These are phyloP conservation scores for Embiotoca jacksoni DNA, from an alignment of 2,113 vertebrate genomes.

Conservation along the genomic window DNA sequence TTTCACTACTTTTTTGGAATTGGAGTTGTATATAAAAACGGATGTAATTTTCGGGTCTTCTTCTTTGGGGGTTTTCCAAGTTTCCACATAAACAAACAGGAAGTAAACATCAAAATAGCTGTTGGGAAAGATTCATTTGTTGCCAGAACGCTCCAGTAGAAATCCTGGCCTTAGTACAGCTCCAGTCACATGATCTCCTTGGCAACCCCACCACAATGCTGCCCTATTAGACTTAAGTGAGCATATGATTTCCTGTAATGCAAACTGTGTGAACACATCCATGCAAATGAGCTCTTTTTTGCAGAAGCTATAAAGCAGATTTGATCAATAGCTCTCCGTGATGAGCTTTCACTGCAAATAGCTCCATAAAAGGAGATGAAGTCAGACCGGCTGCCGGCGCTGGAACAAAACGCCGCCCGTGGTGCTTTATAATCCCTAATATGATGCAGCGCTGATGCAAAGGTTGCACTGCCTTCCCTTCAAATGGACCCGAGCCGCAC, in stretches of 20 bases:
- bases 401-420: neutral
- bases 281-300: slow-evolving; percentile 2
- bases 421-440: slow-evolving; percentile 31
- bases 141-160: neutral
- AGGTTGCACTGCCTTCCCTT: slow-evolving; percentile 24
- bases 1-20: too few relatives aligned
- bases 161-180: too few relatives aligned
- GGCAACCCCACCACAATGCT: neutral
- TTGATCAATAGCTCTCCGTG: slow-evolving; percentile 29
- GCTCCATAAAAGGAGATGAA: slow-evolving; percentile 41
- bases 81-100: neutral
- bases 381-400: neutral
- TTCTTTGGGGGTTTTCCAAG: too few relatives aligned
- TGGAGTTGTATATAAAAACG: too few relatives aligned
- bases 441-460: slow-evolving; percentile 42
- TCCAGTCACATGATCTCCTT: neutral
- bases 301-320: slow-evolving; percentile 12
- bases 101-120: too few relatives aligned
- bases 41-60: too few relatives aligned
- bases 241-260: slow-evolving; percentile 16
- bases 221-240: slow-evolving; percentile 20
- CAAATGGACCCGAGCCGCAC: slow-evolving; percentile 11
- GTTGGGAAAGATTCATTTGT: neutral
- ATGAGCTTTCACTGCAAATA: slow-evolving; percentile 21
- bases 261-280: slow-evolving; percentile 4